phyloP scores from a whole-genome alignment of 2,888 invertebrate genomes.

The Dendrolimus houi region DNA sequence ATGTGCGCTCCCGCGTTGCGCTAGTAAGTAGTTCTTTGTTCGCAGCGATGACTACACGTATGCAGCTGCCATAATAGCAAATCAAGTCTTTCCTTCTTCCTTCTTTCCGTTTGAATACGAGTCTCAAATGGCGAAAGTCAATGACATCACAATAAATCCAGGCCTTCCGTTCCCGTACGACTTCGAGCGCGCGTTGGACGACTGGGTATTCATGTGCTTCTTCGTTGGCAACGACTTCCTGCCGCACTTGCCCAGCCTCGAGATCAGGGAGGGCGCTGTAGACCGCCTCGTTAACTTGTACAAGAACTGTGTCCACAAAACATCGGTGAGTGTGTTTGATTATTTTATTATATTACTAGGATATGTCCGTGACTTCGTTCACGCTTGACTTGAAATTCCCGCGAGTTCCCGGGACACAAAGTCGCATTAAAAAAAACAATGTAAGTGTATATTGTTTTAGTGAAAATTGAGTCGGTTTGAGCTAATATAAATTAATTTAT shows the following conservation, averaged over 20 bases:
- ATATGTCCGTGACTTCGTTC: no score
- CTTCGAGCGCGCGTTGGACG: conserved; percentile 96
- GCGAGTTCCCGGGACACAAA: no score
- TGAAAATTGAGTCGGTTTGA: not conserved
- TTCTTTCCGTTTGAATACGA: no score
- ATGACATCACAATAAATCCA: not conserved
- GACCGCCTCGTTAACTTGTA: conserved; percentile 95
- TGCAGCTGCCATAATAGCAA: no score
- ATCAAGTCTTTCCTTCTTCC: no score
- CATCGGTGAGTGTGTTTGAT: conserved; percentile 77
- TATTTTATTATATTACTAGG: not conserved
- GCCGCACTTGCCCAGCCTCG: conserved; percentile 97
- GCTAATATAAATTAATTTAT: conserved; percentile 3
- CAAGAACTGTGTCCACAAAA: conserved; percentile 95
- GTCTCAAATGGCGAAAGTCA: no score
- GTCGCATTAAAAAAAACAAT: no score
- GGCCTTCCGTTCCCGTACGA: conserved; percentile 92
- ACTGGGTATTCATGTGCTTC: conserved; percentile 99
- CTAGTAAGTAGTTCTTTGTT: no score
- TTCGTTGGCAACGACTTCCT: conserved; percentile 99
- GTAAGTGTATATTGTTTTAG: no score
- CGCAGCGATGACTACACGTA: no score
- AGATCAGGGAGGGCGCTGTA: conserved; percentile 97
- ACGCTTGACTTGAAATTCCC: no score
- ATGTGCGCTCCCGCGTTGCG: no score